phyloP scores from a whole-genome alignment of 2,888 invertebrate genomes.

The Spilarctia lutea region DNA sequence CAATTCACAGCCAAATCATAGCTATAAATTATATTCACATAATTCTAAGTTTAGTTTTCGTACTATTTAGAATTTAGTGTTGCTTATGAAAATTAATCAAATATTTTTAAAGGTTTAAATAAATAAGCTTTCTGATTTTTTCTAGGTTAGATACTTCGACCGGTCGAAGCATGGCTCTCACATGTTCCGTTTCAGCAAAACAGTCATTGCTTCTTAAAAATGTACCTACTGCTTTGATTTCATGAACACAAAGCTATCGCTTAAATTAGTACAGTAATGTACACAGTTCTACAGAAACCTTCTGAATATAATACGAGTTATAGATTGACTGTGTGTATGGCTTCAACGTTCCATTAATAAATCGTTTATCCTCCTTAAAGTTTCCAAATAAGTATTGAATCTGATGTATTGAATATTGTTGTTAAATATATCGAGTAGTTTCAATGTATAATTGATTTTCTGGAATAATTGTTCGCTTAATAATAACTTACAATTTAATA shows the following conservation, averaged over 20 bases:
- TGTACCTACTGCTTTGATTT: not conserved
- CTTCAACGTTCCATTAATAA: not conserved
- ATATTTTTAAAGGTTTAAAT: too few relatives aligned
- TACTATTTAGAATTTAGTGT: too few relatives aligned
- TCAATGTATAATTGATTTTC: not conserved
- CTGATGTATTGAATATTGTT: not conserved
- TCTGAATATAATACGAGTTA: not conserved
- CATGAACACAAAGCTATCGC: not conserved
- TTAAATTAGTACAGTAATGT: not conserved
- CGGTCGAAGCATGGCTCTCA: too few relatives aligned
- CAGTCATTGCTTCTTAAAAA: too few relatives aligned
- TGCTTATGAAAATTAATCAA: too few relatives aligned
- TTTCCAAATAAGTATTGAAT: not conserved
- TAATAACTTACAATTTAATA: not conserved
- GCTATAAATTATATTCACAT: too few relatives aligned
- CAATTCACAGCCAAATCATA: too few relatives aligned
- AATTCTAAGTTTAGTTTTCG: too few relatives aligned
- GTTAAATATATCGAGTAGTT: not conserved
- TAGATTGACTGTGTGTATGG: too few relatives aligned
- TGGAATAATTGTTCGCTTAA: not conserved
- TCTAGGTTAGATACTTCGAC: too few relatives aligned
- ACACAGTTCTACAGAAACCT: not conserved
- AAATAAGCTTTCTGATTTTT: too few relatives aligned
- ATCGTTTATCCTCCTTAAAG: not conserved
- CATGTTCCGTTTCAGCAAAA: too few relatives aligned